phyloP scores from a whole-genome alignment of 2,888 invertebrate genomes.

The Eilema depressum region DNA sequence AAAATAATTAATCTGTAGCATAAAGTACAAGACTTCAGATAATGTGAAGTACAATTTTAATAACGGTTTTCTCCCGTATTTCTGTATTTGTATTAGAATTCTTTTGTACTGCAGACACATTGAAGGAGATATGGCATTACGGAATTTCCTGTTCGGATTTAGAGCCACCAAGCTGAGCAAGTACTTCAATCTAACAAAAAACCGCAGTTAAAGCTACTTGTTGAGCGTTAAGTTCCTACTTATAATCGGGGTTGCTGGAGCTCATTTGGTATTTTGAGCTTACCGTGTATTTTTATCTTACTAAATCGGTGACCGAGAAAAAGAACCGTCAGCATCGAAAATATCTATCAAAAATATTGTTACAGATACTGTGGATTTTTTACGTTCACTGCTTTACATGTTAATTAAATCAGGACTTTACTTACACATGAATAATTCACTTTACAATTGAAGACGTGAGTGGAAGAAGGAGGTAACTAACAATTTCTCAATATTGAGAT shows the following conservation, averaged over 20 bases:
- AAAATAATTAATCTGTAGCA: too few species aligned
- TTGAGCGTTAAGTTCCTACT: constrained; percentile 4
- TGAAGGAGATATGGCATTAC: not conserved
- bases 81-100: too few species aligned
- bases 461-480: too few species aligned
- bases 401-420: constrained; percentile 29
- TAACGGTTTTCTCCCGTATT: too few species aligned
- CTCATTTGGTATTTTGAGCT: not conserved
- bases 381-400: constrained; percentile 20
- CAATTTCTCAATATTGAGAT: too few species aligned
- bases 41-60: too few species aligned
- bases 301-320: constrained; percentile 12
- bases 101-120: not conserved
- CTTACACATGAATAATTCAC: constrained; percentile 20
- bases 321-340: constrained; percentile 29
- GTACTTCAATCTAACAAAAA: not conserved
- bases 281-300: not conserved
- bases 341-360: constrained; percentile 29
- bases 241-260: not conserved
- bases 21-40: too few species aligned
- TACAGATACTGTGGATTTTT: constrained; percentile 28
- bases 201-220: not conserved
- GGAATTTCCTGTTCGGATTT: not conserved
- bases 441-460: too few species aligned
- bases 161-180: not conserved